Base-by-base conservation (phyloP, 2,888 invertebrate genomes). In the Sericinus montela region DNA sequence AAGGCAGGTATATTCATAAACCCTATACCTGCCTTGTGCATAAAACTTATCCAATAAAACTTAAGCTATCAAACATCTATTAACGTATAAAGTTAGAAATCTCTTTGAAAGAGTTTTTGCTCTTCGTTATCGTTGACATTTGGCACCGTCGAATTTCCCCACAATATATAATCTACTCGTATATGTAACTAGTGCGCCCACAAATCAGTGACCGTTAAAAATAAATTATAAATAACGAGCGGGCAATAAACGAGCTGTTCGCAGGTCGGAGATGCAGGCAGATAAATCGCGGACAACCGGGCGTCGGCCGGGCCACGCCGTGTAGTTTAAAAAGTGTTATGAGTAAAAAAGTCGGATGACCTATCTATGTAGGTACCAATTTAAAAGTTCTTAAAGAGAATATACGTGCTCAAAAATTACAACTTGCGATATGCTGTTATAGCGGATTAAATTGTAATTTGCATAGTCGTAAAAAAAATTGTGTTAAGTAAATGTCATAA, bases 151-250 rank as follows among this genome's bases (percentile, higher is more conserved):
- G 30, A 29, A 30, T 41, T 38, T 15, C 37, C 19, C 38, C 38
- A 28, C 28, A 38, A 13, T 16, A 25, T 36, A 29, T 8, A 23
- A 37, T 6, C 15, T 42, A 51, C n/a, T n/a, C n/a, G n/a, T n/a
- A n/a, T n/a, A n/a, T n/a, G n/a, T 56, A 61, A 59, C 58, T 58
- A 65, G 54, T 55, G 59, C 60, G 69, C 67, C 73, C 76, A 84
- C 81, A 80, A 85, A 86, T 85, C 79, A 74, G 77, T 72, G 77
- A 79, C 84, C 80, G 83, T 86, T 86, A 88, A 87, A 88, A 87
- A 85, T 86, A 88, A 86, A 87, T 87, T 86, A 87, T 84, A 87
- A 86, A 84, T 88, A 87, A 88, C 86, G 85, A 88, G 80, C 79
- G 70, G 74, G 77, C 82, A 80, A 83, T 84, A 85, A 84, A 79